Percentiles rank a stretch among this genome's conserved stretches.
phyloP scores from a whole-genome alignment of 2,113 vertebrate species.

The Zapornia atra region DNA sequence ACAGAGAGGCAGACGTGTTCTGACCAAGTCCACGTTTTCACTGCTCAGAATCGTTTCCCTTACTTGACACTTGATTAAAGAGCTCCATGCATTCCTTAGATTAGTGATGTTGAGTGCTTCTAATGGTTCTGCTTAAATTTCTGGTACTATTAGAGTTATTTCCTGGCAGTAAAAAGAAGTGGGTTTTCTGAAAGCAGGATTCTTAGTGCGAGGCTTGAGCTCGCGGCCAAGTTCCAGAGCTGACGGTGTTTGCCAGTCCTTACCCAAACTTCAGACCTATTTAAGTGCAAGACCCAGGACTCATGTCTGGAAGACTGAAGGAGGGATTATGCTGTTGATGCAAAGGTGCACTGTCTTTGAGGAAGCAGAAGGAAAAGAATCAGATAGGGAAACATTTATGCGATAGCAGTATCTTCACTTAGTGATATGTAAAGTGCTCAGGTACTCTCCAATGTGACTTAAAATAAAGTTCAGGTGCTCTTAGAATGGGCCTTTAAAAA shows the following conservation, averaged over 20 bases:
- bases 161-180: background rate
- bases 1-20: background rate
- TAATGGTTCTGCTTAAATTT: background rate
- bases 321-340: background rate
- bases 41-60: background rate
- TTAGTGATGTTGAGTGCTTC: background rate
- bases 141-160: background rate
- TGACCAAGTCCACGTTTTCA: background rate
- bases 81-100: background rate
- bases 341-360: background rate
- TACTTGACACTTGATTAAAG: background rate
- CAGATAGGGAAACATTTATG: background rate
- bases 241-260: background rate
- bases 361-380: background rate
- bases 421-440: background rate
- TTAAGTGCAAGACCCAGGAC: background rate
- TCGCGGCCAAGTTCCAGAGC: background rate
- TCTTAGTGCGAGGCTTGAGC: background rate
- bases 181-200: background rate
- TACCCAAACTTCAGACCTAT: background rate
- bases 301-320: background rate
- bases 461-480: background rate
- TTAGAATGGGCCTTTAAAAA: accelerated
- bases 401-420: background rate
- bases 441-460: background rate